Evolutionary conservation across 2,797 vertebrate species (phyloP).

Genomic region (Heteromormyrus szaboi): DNA sequence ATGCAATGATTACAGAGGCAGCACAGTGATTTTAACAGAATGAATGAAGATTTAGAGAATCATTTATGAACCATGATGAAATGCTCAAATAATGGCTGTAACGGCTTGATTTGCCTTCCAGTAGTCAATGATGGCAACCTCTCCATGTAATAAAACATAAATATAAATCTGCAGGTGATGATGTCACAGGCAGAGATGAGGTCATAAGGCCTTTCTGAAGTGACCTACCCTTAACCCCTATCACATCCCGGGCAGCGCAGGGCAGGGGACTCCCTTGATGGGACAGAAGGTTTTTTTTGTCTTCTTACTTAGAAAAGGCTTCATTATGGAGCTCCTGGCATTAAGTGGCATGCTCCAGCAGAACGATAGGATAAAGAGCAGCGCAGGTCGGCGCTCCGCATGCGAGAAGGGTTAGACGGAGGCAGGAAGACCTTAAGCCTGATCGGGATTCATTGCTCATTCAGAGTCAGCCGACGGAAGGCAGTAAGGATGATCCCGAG

Average conservation of each 20-base stretch:
- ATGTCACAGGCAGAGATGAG: background rate
- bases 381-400: background rate
- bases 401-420: background rate
- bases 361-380: background rate
- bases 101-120: background rate
- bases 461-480: background rate
- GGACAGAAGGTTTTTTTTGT: background rate
- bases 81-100: background rate
- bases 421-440: background rate
- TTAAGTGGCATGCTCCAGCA: background rate
- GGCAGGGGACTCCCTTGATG: background rate
- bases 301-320: background rate
- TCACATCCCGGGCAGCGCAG: background rate
- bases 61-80: background rate
- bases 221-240: background rate
- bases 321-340: background rate
- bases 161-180: background rate
- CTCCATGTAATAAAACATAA: background rate
- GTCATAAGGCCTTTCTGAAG: background rate
- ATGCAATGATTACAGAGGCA: background rate
- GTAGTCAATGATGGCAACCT: background rate
- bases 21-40: background rate
- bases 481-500: constrained; percentile 29
- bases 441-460: background rate
- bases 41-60: background rate